A percentile compares a stretch with the other conserved stretches of the same genome.
These are phyloP conservation scores for Neopelma chrysocephalum DNA, from an alignment of 2,797 vertebrate species.

Conservation along the genomic window DNA sequence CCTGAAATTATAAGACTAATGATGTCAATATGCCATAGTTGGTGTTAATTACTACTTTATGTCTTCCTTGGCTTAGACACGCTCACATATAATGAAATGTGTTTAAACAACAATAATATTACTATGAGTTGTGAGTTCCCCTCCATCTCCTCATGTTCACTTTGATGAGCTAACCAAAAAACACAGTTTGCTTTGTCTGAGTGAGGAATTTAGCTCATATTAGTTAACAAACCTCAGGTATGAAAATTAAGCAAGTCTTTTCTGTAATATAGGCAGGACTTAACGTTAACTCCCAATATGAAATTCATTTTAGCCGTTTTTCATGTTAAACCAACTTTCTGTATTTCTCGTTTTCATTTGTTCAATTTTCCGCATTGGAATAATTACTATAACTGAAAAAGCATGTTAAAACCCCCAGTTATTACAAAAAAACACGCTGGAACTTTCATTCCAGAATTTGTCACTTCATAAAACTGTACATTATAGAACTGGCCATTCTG, in stretches of 20 bases:
- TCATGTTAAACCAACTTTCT: background rate
- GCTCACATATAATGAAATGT: background rate
- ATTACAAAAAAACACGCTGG: background rate
- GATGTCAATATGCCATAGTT: background rate
- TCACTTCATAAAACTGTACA: constrained; percentile 30
- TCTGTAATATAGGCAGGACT: background rate
- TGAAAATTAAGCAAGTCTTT: background rate
- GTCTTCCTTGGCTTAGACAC: background rate
- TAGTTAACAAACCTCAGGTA: background rate
- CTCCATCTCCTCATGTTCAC: accelerated
- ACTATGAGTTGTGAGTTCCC: background rate
- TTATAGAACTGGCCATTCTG: background rate
- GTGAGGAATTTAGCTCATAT: background rate
- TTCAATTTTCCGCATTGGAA: background rate
- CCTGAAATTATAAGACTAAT: background rate
- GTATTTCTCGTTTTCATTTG: background rate
- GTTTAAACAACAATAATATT: background rate
- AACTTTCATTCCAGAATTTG: constrained; percentile 16
- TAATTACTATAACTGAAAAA: constrained; percentile 22
- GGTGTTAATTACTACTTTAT: background rate
- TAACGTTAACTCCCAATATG: background rate
- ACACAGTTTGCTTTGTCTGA: background rate
- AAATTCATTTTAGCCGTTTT: background rate
- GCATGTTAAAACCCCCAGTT: background rate
- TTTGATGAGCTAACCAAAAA: background rate